phyloP scores from a whole-genome alignment of 2,888 invertebrate species.

The Amiota communis region DNA sequence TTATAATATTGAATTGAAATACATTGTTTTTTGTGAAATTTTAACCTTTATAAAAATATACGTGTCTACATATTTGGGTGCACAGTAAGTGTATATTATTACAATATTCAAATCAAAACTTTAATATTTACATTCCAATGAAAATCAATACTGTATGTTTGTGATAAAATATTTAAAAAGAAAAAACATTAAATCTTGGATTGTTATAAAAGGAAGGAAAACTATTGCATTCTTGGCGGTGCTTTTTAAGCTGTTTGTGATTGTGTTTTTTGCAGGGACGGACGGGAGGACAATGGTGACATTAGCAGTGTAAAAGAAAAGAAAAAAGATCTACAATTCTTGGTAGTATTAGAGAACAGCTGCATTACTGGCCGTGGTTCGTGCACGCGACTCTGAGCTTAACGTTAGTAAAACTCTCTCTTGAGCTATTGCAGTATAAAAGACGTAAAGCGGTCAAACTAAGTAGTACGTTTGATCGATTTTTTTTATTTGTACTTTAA shows the following conservation, averaged over 20 bases:
- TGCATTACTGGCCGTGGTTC: conserved; percentile 9
- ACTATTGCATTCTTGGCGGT: conserved; percentile 44
- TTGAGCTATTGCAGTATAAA: neutral
- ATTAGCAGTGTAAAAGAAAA: no score
- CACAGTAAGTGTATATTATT: no score
- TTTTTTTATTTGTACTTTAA: conserved; percentile 44
- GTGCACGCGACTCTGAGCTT: conserved; percentile 43
- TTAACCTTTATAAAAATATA: no score
- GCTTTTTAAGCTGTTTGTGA: conserved; percentile 46
- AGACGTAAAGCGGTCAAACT: neutral
- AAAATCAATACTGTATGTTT: neutral
- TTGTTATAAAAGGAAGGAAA: conserved; percentile 28
- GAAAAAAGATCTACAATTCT: no score
- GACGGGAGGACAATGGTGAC: no score
- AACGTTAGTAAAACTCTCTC: conserved; percentile 15
- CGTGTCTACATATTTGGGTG: no score
- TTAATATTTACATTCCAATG: no score
- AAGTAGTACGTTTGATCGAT: conserved; percentile 53
- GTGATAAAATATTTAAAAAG: conserved; percentile 1
- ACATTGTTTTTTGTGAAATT: no score
- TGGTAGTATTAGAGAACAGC: conserved; percentile 1
- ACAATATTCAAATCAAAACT: no score
- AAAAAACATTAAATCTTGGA: conserved; percentile 6
- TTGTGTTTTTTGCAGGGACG: conserved; percentile 10
- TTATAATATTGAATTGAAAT: neutral